Conservation (phyloP, 2,888 invertebrate species). For the Branchipolynoe longqiensis region DNA sequence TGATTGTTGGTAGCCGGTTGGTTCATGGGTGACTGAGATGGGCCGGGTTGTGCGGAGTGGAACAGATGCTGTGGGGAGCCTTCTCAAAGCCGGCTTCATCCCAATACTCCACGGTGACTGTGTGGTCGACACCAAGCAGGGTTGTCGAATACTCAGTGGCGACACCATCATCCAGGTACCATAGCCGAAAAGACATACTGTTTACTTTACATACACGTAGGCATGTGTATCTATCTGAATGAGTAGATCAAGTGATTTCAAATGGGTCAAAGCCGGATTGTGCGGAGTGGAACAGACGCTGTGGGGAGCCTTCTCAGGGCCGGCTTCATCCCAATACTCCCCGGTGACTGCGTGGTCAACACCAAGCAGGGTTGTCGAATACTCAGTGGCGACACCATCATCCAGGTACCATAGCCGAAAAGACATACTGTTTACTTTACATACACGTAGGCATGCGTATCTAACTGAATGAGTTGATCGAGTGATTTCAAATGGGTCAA, state of each 20-base stretch:
- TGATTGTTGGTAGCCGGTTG: slow-evolving; percentile 68
- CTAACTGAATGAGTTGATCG: too few species aligned
- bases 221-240: too few species aligned
- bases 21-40: slow-evolving; percentile 68
- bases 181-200: too few species aligned
- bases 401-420: too few species aligned
- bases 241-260: too few species aligned
- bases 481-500: too few species aligned
- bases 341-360: slow-evolving; percentile 74
- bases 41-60: background rate
- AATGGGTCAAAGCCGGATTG: too few species aligned
- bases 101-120: slow-evolving; percentile 76
- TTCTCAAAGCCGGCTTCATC: slow-evolving; percentile 68
- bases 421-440: too few species aligned
- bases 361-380: slow-evolving; percentile 69
- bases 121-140: slow-evolving; percentile 69
- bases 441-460: too few species aligned
- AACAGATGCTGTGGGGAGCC: slow-evolving; percentile 56
- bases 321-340: slow-evolving; percentile 73
- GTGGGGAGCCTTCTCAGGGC: slow-evolving; percentile 63
- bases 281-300: background rate
- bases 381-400: slow-evolving; percentile 75
- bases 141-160: slow-evolving; percentile 74
- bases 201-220: too few species aligned
- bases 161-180: slow-evolving; percentile 75